A percentile compares a stretch with the other conserved stretches of the same genome.
phyloP scores from a whole-genome alignment of 2,797 vertebrate species.

The Valencia hispanica region DNA sequence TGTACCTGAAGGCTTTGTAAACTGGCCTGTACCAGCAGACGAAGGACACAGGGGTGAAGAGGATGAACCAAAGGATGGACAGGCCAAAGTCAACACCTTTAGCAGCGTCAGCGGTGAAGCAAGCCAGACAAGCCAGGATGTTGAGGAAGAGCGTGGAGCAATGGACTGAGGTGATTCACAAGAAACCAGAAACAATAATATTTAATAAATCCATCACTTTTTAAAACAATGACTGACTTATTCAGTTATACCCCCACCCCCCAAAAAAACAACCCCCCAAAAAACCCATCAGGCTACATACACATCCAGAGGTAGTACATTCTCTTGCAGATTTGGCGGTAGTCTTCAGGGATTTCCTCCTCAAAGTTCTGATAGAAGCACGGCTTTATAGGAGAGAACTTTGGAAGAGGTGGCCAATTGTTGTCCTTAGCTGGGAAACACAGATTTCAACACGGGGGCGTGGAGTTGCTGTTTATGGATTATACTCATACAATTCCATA shows the following conservation, averaged over 20 bases:
- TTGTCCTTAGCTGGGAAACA: slow-evolving; percentile 86
- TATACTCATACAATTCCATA: background rate
- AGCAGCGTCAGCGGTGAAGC: slow-evolving; percentile 75
- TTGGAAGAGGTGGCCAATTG: slow-evolving; percentile 96
- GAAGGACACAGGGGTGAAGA: slow-evolving; percentile 96
- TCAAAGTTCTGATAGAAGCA: slow-evolving; percentile 98
- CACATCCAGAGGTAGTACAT: slow-evolving; percentile 99
- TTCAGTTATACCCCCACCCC: too few relatives aligned
- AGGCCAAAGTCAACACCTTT: slow-evolving; percentile 93
- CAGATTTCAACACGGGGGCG: background rate
- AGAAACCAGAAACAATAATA: background rate
- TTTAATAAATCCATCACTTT: background rate
- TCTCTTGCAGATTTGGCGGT: slow-evolving; percentile 92
- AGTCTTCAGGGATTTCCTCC: slow-evolving; percentile 93
- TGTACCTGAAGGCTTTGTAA: slow-evolving; percentile 97
- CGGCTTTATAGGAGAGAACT: slow-evolving; percentile 88
- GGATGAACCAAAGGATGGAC: slow-evolving; percentile 94
- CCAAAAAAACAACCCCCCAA: too few relatives aligned
- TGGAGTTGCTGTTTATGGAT: background rate
- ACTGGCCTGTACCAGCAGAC: slow-evolving; percentile 97
- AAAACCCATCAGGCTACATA: slow-evolving; percentile 83
- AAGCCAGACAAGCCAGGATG: slow-evolving; percentile 92
- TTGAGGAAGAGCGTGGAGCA: slow-evolving; percentile 93
- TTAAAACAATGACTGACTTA: background rate
- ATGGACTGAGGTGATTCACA: slow-evolving; percentile 82